Base-by-base conservation (phyloP, 30 jellyfish, hydroid and myxozoan species). In the Hydra vulgaris region DNA sequence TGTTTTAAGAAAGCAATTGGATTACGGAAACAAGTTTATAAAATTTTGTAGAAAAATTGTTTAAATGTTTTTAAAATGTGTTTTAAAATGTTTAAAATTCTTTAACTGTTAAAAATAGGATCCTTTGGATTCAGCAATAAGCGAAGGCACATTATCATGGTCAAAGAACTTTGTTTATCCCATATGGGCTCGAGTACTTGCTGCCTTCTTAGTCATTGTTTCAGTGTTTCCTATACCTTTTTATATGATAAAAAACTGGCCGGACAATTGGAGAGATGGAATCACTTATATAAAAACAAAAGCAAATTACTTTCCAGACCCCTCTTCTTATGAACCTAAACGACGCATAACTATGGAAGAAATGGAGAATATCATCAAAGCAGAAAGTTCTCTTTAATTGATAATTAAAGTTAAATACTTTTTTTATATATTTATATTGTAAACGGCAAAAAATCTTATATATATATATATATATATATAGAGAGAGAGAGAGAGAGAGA, bases 171-270 rank as follows among this genome's bases (percentile, higher is more conserved):
- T 85, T 25, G 66, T 53, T 1, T 91, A 91, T 73, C 98, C 98
- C 15, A 74, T 71, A 21, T 91, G 98, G 98, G 95, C 96, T 7
- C 91, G 86, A 72, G 79, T 81, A 0, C 83, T 91, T 24, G 98
- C 98, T 18, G 96, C 87, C n/a, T 74, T 91, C 26, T 78, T 91
- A 40, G 98, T 91, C 25, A 72, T 91, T 73, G 87, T 86, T 15
- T 91, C 98, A 5, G 98, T 91, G 40, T 75, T 86, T 68, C 98
- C 98, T 7, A 81, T 91, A 5, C 98, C 98, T 17, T 55, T 86
- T 61, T 91, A 84, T 83, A 74, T 91, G 81, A 61, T 91, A 25
- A 91, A 91, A 79, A 86, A 86, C 86, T 91, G 98, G 98, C 98
- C 98, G 0, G 79, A 66, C 54, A 75, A 75, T 20, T 78, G 66